Base-by-base conservation (phyloP, 2,797 vertebrate species). In the Buceros bicornis region DNA sequence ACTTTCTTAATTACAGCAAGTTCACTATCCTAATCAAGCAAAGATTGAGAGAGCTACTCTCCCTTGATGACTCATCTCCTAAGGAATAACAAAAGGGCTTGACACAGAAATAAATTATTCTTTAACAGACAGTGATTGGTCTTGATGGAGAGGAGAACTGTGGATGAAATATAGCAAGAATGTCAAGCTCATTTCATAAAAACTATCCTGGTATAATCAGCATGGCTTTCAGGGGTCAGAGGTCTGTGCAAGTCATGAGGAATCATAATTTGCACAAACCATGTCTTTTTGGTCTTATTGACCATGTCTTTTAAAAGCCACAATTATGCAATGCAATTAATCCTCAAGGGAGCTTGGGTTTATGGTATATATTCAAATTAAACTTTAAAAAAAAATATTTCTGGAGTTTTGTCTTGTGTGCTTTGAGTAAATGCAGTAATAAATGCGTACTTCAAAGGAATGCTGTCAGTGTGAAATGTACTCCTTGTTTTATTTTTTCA, bases 161-260 rank as follows among this genome's bases (percentile, higher is more conserved):
- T 82, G 51, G 54, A 76, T 90, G 26, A 91, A 93, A 50, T 72
- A 92, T 70, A 94, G 72, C 35, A 70, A 89, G 53, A 82, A 92
- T 82, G 67, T 60, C 57, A 64, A 80, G 20, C 50, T 82, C 9
- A 72, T 94, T 89, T 89, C 28, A 61, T 85, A 70, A 64, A 79
- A 89, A n/a, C 28, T 89, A 6, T n/a, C 17, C 25, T 83, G 60
- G 40, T 67, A 28, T 77, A 92, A 87, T 95, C 57, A 78, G 45
- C 42, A 33, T 78, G 54, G 25, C 66, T 91, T 90, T 94, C 73
- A 71, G 33, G 62, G 37, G 51, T 82, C 82, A 82, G 28, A 60
- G 40, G 29, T 65, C 61, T 81, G 16, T 85, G 62, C 58, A 89
- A 83, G 72, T 71, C 40, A 58, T 13, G 33, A 82, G 50, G 45